A percentile compares a stretch with the other conserved stretches of the same genome.
phyloP scores from a whole-genome alignment of 2,888 invertebrate species.

The Chalcosyrphus nemorum region DNA sequence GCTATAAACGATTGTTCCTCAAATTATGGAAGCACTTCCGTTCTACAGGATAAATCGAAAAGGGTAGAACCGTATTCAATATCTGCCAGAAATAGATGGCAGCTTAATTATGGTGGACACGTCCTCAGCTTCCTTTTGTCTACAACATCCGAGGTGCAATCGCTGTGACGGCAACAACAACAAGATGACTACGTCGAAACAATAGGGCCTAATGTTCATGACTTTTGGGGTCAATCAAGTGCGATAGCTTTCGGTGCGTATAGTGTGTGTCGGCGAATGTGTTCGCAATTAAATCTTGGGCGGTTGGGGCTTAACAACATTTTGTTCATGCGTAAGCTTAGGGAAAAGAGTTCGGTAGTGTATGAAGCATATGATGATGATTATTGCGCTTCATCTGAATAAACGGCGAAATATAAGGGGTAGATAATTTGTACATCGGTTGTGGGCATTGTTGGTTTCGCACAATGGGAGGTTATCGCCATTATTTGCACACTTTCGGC shows the following conservation, averaged over 20 bases:
- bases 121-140: slow-evolving; percentile 13
- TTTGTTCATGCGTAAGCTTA: slow-evolving; percentile 21
- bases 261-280: slow-evolving; percentile 20
- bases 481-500: slow-evolving; percentile 50
- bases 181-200: slow-evolving; percentile 22
- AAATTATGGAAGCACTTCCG: slow-evolving; percentile 29
- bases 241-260: slow-evolving; percentile 38
- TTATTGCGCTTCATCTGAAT: slow-evolving; percentile 51
- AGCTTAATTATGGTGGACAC: slow-evolving; percentile 44
- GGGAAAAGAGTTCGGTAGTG: background rate
- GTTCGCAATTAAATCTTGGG: slow-evolving; percentile 44
- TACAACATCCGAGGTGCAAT: slow-evolving; percentile 38
- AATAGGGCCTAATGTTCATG: slow-evolving; percentile 52
- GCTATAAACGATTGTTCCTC: slow-evolving; percentile 33
- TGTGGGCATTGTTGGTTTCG: slow-evolving; percentile 22
- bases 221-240: slow-evolving; percentile 51
- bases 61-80: slow-evolving; percentile 17
- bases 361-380: slow-evolving; percentile 35
- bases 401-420: slow-evolving; percentile 19
- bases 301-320: slow-evolving; percentile 28
- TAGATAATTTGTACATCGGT: slow-evolving; percentile 37
- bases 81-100: slow-evolving; percentile 9
- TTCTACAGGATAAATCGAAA: slow-evolving; percentile 24
- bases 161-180: slow-evolving; percentile 14
- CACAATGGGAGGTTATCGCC: slow-evolving; percentile 44